These are phyloP conservation scores for Laterallus jamaicensis DNA, from an alignment of 2,113 vertebrate genomes.

Conservation along the genomic window DNA sequence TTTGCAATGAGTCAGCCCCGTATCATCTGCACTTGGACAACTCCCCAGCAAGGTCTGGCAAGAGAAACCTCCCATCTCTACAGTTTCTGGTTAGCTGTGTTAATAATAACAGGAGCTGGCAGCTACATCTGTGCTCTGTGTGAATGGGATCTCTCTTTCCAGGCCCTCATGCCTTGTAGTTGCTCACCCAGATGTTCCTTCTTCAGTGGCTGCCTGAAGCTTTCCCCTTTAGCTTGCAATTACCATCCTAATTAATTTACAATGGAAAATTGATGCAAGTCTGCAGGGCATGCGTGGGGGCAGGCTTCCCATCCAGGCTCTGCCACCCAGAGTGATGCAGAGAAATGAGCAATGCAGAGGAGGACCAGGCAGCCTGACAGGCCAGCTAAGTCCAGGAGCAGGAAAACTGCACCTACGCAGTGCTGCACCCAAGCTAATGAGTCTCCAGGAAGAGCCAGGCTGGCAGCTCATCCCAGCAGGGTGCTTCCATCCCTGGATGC, in stretches of 20 bases:
- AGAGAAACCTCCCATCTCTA: neutral
- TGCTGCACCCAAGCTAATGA: neutral
- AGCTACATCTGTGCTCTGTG: fast-evolving
- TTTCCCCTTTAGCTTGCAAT: neutral
- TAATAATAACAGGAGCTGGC: constrained; percentile 15
- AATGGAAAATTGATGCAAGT: neutral
- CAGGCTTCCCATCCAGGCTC: neutral
- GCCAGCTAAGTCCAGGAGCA: neutral
- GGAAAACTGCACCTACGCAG: neutral
- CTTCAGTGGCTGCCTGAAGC: neutral
- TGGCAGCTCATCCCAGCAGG: neutral
- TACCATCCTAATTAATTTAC: neutral
- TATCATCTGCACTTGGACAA: neutral
- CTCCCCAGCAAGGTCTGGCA: neutral
- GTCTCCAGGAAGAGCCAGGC: neutral
- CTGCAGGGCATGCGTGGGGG: neutral
- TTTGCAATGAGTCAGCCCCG: neutral
- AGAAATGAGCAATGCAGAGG: neutral
- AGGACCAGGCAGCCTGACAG: neutral
- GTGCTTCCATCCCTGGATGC: neutral
- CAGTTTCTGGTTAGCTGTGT: constrained; percentile 33
- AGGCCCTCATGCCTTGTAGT: neutral
- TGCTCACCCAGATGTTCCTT: neutral
- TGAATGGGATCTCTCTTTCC: constrained; percentile 8
- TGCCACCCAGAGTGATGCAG: neutral